Conservation (phyloP, 30 jellyfish, hydroid and myxozoan genomes). For the Pseudorhiza aurosa region DNA sequence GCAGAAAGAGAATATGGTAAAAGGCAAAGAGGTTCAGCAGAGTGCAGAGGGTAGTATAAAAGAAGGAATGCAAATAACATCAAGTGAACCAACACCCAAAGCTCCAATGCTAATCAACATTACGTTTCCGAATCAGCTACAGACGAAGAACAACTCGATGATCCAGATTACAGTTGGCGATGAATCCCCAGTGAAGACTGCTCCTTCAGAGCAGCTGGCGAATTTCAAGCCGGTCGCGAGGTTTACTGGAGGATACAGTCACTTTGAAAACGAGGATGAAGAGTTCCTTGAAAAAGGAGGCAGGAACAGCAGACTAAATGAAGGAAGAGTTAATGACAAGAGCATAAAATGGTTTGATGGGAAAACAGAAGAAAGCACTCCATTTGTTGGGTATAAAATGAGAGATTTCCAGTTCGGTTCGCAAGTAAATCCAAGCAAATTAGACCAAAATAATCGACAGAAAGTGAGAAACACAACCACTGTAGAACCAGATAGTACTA, state of each 20-base stretch:
- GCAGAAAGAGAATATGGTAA: neutral
- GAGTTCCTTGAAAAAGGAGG: constrained; percentile 40
- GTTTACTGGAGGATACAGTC: constrained; percentile 39
- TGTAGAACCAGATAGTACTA: neutral
- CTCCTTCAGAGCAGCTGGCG: constrained; percentile 8
- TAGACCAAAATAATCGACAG: neutral
- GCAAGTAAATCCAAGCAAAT: neutral
- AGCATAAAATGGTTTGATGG: too few species aligned
- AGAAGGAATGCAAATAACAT: constrained; percentile 15
- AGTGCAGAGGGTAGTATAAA: neutral
- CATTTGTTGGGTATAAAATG: constrained; percentile 21
- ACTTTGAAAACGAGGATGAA: constrained; percentile 16
- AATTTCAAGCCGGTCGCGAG: constrained; percentile 43
- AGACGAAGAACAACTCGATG: constrained; percentile 39
- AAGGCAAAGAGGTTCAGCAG: neutral
- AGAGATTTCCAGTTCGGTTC: constrained; percentile 14
- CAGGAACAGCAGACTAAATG: neutral
- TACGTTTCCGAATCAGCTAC: constrained; percentile 51
- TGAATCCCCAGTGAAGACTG: constrained; percentile 25
- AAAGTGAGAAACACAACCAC: neutral
- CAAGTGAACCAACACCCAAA: constrained; percentile 40
- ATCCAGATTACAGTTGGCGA: constrained; percentile 53
- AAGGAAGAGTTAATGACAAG: constrained; percentile 9
- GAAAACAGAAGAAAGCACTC: too few species aligned
- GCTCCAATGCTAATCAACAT: constrained; percentile 54